These are phyloP conservation scores for Drosophila merina DNA, from an alignment of 2,888 invertebrate species.

Conservation along the genomic window DNA sequence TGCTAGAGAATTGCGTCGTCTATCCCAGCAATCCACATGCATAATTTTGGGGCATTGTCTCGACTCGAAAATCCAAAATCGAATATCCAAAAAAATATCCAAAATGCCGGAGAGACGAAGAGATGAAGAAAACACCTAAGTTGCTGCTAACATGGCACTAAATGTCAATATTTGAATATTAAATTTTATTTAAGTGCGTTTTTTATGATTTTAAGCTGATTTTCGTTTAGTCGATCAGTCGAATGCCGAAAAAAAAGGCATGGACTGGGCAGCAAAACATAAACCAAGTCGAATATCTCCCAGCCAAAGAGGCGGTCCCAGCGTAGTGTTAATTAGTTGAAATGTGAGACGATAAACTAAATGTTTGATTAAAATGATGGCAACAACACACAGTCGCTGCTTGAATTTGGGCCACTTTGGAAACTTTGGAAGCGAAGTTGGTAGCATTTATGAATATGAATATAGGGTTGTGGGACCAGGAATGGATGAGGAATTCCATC, in stretches of 20 bases:
- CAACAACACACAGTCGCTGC: slow-evolving; percentile 36
- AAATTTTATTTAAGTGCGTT: slow-evolving; percentile 80
- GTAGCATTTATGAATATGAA: slow-evolving; percentile 47
- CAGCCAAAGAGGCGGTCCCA: slow-evolving; percentile 68
- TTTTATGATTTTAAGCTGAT: slow-evolving; percentile 80
- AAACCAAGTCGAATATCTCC: slow-evolving; percentile 16
- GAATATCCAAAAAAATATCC: slow-evolving; percentile 2
- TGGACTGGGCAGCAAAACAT: slow-evolving; percentile 15
- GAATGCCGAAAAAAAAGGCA: slow-evolving; percentile 18
- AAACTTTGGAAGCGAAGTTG: slow-evolving; percentile 19
- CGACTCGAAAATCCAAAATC: slow-evolving; percentile 11
- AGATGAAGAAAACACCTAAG: slow-evolving; percentile 62
- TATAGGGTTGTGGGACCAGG: slow-evolving; percentile 9
- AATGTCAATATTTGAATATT: slow-evolving; percentile 81
- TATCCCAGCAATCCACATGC: slow-evolving; percentile 37
- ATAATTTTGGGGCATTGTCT: slow-evolving; percentile 38
- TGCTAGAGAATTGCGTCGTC: slow-evolving; percentile 57
- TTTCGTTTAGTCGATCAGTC: slow-evolving; percentile 68
- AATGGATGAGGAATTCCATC: slow-evolving; percentile 7
- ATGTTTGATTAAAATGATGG: slow-evolving; percentile 70
- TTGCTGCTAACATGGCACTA: slow-evolving; percentile 79
- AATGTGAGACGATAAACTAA: slow-evolving; percentile 79
- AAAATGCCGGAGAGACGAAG: slow-evolving; percentile 23
- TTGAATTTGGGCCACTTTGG: slow-evolving; percentile 44
- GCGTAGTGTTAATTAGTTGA: slow-evolving; percentile 72